Percentiles rank a stretch among this genome's conserved stretches.
Conservation (phyloP, 2,113 vertebrate species). For the Corythoichthys intestinalis region DNA sequence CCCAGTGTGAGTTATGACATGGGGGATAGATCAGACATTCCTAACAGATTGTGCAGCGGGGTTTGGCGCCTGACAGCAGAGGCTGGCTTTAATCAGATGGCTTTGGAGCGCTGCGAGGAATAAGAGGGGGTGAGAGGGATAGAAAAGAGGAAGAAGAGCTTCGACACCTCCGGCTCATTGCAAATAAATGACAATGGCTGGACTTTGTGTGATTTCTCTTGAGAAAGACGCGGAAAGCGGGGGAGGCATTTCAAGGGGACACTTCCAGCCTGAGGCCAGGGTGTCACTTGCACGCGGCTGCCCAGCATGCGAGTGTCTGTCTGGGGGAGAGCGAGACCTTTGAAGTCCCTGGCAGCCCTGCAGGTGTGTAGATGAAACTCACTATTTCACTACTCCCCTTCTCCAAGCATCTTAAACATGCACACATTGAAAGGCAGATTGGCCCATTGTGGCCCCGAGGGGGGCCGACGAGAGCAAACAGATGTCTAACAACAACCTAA, state of each 20-base stretch:
- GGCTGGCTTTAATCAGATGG: slow-evolving; percentile 65
- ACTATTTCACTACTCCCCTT: slow-evolving; percentile 47
- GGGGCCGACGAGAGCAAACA: slow-evolving; percentile 73
- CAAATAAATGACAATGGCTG: slow-evolving; percentile 37
- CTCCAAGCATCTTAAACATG: slow-evolving; percentile 69
- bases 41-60: slow-evolving; percentile 54
- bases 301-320: slow-evolving; percentile 60
- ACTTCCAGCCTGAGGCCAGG: slow-evolving; percentile 51
- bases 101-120: slow-evolving; percentile 45
- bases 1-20: slow-evolving; percentile 54
- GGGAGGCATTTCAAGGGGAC: slow-evolving; percentile 32
- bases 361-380: slow-evolving; percentile 71
- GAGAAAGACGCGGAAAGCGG: slow-evolving; percentile 2
- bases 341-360: slow-evolving; percentile 63
- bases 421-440: slow-evolving; percentile 55
- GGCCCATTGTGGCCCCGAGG: slow-evolving; percentile 31
- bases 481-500: slow-evolving; percentile 73
- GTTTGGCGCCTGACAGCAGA: slow-evolving; percentile 54
- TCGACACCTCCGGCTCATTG: slow-evolving; percentile 31
- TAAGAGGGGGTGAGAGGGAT: slow-evolving; percentile 35
- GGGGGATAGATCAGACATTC: slow-evolving; percentile 61
- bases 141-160: slow-evolving; percentile 33
- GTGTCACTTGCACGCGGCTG: slow-evolving; percentile 60
- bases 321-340: slow-evolving; percentile 54
- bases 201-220: slow-evolving; percentile 17